Base-by-base conservation (phyloP, 1,140 invertebrate species). In the Conus ventricosus region DNA sequence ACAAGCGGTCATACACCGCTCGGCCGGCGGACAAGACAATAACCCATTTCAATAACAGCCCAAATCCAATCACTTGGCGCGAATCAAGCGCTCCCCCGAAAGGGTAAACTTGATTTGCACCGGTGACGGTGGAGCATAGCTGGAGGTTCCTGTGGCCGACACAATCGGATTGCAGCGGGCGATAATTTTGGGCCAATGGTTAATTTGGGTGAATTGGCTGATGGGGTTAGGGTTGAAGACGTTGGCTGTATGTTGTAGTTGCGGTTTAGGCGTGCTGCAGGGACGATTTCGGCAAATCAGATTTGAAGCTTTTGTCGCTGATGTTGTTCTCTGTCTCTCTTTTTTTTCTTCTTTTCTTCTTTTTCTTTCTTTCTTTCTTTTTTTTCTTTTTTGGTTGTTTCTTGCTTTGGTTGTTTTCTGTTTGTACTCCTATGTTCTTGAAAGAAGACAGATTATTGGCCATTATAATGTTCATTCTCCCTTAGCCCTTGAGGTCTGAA, bases 51-150 rank as follows among this genome's bases (percentile, higher is more conserved):
- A 71, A 71, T 71, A 71, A 71, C 67, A 71, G 6, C 67, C 17
- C 11, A 11, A 84, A 84, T 84, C 23, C 82, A 84, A 84, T 84
- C 54, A 63, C 82, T 71, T 71, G 67, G 67, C 67, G 13, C 67
- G 67, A 71, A 71, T 71, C 67, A n/a, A 71, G 67, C 67, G 67
- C 23, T 71, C 67, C 67, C 67, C 20, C 17, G 25, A 39, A 63
- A 23, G 51, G 51, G 23, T 20, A 84, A 84, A 84, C 55, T 39
- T 27, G 82, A 84, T 84, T 84, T 60, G 57, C 57, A 8, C 11
- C 15, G 82, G 20, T 57, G 13, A 23, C 82, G 23, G 55, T 5
- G 39, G 39, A 55, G 55, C 5, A 17, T 55, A 17, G 81, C 81
- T 57, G 6, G 23, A 39, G 82, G 82, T 84, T 84, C 54, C 13